Base-by-base conservation (phyloP, 2,888 invertebrate species). In the Nemotelus nigrinus region DNA sequence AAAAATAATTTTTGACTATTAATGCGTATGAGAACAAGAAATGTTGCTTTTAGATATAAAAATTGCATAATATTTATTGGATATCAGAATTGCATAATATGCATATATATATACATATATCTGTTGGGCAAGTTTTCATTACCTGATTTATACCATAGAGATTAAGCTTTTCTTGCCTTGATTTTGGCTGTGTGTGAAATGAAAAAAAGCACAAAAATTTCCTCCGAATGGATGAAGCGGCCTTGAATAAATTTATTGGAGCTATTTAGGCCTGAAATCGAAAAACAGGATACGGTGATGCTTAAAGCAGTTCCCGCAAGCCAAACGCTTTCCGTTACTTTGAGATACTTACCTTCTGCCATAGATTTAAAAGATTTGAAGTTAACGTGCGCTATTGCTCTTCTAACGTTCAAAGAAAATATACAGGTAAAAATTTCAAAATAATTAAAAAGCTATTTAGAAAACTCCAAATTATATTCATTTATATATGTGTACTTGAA, bases 231-330 rank as follows among this genome's bases (percentile, higher is more conserved):
- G 48, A 67, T 47, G 2, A 43, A 58, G 58, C 3, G 25, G 6
- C 43, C n/a, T 76, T 58, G 55, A 39, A 47, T 10, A 43, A 57
- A 25, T 5, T 58, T 67, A n/a, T 58, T 76, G n/a, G 8, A 67
- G 48, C 25, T 47, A 43, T 48, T 67, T 6, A 57, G n/a, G 2
- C 58, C 76, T 39, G 47, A 7, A 71, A 60, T 58, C 25, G 25
- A 25, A 25, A 25, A 25, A 25, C 70, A 63, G 53, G 25, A 77
- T 50, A 77, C 63, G 7, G 6, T 77, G 25, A 77, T 71, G 77
- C 48, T 70, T 5, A 44, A 60, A 53, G 8, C 57, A 5, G 63
- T 70, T 63, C 60, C 70, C 3, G 43, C 77, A 7, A 43, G 47
- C 48, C 5, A 60, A 57, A 3, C 60, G 4, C 43, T 71, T 25